Base-by-base conservation (phyloP, 2,888 invertebrate species). In the Ichneumon xanthorius region DNA sequence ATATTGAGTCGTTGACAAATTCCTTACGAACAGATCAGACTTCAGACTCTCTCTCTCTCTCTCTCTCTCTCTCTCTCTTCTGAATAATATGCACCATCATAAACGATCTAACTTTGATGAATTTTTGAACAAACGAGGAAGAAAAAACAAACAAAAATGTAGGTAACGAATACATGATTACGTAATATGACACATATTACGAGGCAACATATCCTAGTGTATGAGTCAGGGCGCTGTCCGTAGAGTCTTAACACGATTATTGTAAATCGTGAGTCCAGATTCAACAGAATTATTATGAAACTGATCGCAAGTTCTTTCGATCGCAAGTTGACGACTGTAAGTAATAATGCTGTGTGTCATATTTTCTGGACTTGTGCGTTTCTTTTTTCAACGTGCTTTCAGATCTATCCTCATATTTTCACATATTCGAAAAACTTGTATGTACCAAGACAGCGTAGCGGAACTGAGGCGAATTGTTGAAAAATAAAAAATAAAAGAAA, bases 161-260 rank as follows among this genome's bases (percentile, higher is more conserved):
- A 81, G 72, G 58, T 80, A 87, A 82, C 45, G 75, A 80, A 75
- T 82, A 83, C 86, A 88, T 89, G 88, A 91, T 88, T 92, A 91
- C 91, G 90, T 92, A 91, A 93, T 90, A 90, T 91, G 90, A 91
- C 90, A 90, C 92, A 91, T 92, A 86, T 88, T 91, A 92, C 90
- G 91, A 93, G 80, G 89, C 92, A 93, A 93, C 93, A 93, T 93
- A 93, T 93, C 93, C 92, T 93, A 93, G 92, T 90, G 89, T 93
- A 92, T 89, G 90, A 90, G 89, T 90, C 90, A 89, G 87, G 88
- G 88, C 87, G 88, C 88, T 88, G 89, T 88, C 88, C 81, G 55
- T 73, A 79, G 67, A 84, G 50, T 84, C 72, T 77, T 78, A 80
- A 84, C 75, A 73, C 81, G 84, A 80, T 86, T 68, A 82, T 79